Base-by-base conservation (phyloP, 2,888 invertebrate species). In the Leucozona laternaria region DNA sequence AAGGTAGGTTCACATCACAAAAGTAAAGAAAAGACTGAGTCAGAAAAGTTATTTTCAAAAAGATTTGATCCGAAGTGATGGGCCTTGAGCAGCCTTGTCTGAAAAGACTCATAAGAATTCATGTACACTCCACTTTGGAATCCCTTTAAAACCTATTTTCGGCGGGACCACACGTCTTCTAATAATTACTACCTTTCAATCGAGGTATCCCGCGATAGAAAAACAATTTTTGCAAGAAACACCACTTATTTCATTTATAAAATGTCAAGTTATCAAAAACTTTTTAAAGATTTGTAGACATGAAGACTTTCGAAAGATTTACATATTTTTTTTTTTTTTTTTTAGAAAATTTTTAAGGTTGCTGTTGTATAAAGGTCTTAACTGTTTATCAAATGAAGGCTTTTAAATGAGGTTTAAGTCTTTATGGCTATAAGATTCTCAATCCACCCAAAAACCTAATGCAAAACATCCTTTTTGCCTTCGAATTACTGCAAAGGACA, bases 11-110 rank as follows among this genome's bases (percentile, higher is more conserved):
- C n/a, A 20, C 34, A 55, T 11, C 17, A 55, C 20, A 25, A 28
- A 53, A 64, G 22, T 45, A 7, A 53, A 22, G 53, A 53, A 60
- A 60, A 22, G 60, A 60, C 60, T 55, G 43, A 50, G 66, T 64
- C 64, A 31, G 64, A 64, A 43, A 64, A 76, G 43, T 76, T 76
- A 66, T 66, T 66, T 66, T 66, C 45, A 76, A 66, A 57, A 66
- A 57, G 66, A 43, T 66, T 55, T 43, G 66, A 15, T 10, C 3
- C 22, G n/a, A 5, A 28, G 13, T 34, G 31, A 13, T 31, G 31
- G 58, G 57, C 20, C 4, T n/a, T 28, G 31, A 11, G 7, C 28
- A 15, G 57, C 43, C 5, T 7, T 34, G n/a, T 17, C 62, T 64
- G 62, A 45, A 20, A 45, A 64, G 45, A 48, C 64, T 48, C 34